Conservation (phyloP, 2,113 vertebrate species). For the Amphiprion ocellaris region DNA sequence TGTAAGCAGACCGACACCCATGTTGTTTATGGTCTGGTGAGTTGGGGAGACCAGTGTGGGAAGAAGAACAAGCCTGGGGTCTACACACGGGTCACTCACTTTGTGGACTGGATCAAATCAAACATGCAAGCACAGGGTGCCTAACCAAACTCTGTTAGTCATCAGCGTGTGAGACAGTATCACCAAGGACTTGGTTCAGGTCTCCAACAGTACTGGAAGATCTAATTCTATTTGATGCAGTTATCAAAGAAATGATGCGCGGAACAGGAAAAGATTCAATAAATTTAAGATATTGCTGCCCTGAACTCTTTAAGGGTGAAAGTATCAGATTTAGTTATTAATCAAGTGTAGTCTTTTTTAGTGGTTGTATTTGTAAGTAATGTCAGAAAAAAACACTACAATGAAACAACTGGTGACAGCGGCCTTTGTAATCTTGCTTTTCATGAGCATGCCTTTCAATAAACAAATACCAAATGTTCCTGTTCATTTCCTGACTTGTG, state of each 20-base stretch:
- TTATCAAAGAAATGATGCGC: neutral
- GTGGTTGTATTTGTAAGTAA: neutral
- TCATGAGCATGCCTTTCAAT: neutral
- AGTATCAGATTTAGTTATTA: neutral
- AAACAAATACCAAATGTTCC: neutral
- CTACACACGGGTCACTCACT: constrained; percentile 88
- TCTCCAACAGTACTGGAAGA: neutral
- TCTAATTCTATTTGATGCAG: neutral
- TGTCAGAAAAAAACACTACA: neutral
- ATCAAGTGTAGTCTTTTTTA: neutral
- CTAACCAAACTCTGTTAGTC: constrained; percentile 3
- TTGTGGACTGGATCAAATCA: constrained; percentile 88
- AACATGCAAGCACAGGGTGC: constrained; percentile 66
- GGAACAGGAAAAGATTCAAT: constrained; percentile 12
- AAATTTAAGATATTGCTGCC: neutral
- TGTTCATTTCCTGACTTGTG: neutral
- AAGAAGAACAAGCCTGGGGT: constrained; percentile 91
- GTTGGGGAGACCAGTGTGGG: constrained; percentile 93
- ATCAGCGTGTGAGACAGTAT: neutral
- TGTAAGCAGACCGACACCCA: constrained; percentile 81
- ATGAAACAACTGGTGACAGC: no score
- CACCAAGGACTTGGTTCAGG: neutral
- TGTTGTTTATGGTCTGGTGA: constrained; percentile 91
- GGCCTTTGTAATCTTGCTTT: neutral
- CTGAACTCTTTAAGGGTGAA: neutral